phyloP scores from a whole-genome alignment of 2,797 vertebrate genomes.

The Euphonia xanthogaster region DNA sequence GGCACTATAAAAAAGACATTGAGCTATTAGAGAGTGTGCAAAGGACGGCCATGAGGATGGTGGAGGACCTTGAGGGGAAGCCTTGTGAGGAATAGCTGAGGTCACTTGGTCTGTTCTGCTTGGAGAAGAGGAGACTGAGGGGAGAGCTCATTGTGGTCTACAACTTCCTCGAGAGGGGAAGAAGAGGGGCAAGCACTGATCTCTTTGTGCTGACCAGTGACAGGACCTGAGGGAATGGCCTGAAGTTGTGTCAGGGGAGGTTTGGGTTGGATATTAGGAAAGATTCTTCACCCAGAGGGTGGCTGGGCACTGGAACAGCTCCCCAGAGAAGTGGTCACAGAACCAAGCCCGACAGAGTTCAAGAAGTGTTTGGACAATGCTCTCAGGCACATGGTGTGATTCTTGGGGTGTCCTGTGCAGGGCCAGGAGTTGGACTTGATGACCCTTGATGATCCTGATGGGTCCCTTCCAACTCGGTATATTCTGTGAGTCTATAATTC shows the following conservation, averaged over 20 bases:
- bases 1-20: background rate
- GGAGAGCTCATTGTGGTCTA: background rate
- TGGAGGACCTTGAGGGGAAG: background rate
- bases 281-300: background rate
- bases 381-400: background rate
- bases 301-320: background rate
- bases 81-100: accelerated
- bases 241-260: background rate
- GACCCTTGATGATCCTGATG: background rate
- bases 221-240: accelerated
- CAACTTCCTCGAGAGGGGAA: background rate
- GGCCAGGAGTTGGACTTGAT: background rate
- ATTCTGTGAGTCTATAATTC: background rate
- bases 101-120: background rate
- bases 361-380: background rate
- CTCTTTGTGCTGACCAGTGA: accelerated
- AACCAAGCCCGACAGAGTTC: background rate
- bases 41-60: background rate
- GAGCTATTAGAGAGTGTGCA: background rate
- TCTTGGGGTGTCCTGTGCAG: background rate
- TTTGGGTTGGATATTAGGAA: background rate
- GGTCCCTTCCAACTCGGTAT: background rate
- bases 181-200: background rate
- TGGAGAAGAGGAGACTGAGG: background rate
- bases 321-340: background rate